Evolutionary conservation across 2,888 invertebrate species (phyloP).

Genomic region (Steromphala cineraria): DNA sequence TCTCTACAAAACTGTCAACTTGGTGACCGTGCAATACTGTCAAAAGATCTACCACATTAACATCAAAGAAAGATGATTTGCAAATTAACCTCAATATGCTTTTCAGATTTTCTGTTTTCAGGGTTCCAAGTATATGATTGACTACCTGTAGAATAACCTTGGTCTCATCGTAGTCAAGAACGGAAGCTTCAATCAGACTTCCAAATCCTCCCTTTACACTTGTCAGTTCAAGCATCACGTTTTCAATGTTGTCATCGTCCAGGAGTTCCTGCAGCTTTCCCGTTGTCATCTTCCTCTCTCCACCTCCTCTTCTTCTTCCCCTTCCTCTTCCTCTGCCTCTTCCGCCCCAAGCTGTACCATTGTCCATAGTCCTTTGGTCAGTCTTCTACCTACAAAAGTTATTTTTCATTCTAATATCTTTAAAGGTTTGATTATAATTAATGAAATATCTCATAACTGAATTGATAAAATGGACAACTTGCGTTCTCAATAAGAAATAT

Average conservation of each 20-base stretch:
- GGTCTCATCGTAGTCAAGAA: not conserved
- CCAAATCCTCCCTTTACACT: not conserved
- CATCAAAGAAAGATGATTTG: conserved; percentile 30
- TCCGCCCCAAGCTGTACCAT: too few species aligned
- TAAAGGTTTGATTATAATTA: too few species aligned
- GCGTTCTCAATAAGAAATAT: too few species aligned
- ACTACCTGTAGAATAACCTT: not conserved
- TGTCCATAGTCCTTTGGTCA: too few species aligned
- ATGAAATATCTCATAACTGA: too few species aligned
- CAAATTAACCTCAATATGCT: conserved; percentile 24
- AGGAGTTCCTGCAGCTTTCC: not conserved
- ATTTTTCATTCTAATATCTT: too few species aligned
- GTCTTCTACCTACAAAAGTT: too few species aligned
- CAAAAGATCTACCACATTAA: conserved; percentile 3
- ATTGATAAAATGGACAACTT: too few species aligned
- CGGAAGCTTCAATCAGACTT: not conserved
- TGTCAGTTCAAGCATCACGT: not conserved
- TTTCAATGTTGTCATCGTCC: not conserved
- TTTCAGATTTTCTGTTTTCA: not conserved
- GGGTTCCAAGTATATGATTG: not conserved
- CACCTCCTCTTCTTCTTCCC: not conserved
- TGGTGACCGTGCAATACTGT: not conserved
- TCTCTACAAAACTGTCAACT: too few species aligned
- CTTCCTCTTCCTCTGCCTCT: not conserved
- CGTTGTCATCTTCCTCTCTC: not conserved